Base-by-base conservation (phyloP, 2,888 invertebrate genomes). In the Euspilapteryx auroguttella region DNA sequence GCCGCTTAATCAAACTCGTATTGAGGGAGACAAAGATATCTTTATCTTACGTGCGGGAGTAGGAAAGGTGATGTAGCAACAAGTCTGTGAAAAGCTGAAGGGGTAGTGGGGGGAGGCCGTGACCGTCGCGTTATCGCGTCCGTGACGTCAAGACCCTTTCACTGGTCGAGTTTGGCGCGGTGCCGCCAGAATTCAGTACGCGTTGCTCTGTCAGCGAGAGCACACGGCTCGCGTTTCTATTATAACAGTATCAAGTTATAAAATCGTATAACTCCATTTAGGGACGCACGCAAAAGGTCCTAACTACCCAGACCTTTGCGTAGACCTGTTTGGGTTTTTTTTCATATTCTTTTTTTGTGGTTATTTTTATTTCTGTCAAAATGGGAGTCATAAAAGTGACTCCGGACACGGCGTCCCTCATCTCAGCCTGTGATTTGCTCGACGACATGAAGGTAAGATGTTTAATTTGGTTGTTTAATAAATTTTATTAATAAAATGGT, bases 71-170 rank as follows among this genome's bases (percentile, higher is more conserved):
- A 37, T 63, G 47, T 66, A 59, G 71, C 71, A 71, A 73, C 71
- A 73, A 65, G 71, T 66, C 39, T 45, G 42, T 42, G 39, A 29
- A 24, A 12, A 9, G 15, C 4, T 12, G 41, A 35, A 42, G 37
- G 40, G 34, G 42, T 44, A 32, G 52, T 38, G 49, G 50, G 47
- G 47, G 47, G 39, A 17, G 28, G 27, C 17, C 17, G 17, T 32
- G 27, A 25, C 27, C 24, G 32, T 21, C 38, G 47, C 57, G 71
- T 78, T 79, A 75, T 71, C 68, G 65, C 57, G 54, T 42, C 32
- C 40, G 57, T 81, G 80, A 81, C 81, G 81, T 81, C 80, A 79
- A 37, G 58, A 49, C 61, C 69, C 71, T 75, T 71, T 77, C 76
- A 69, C 68, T 75, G 65, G 49, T 57, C 56, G 55, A 53, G 55